Evolutionary conservation across 2,888 invertebrate species (phyloP).

Genomic region (Cryptocephalus moraei): DNA sequence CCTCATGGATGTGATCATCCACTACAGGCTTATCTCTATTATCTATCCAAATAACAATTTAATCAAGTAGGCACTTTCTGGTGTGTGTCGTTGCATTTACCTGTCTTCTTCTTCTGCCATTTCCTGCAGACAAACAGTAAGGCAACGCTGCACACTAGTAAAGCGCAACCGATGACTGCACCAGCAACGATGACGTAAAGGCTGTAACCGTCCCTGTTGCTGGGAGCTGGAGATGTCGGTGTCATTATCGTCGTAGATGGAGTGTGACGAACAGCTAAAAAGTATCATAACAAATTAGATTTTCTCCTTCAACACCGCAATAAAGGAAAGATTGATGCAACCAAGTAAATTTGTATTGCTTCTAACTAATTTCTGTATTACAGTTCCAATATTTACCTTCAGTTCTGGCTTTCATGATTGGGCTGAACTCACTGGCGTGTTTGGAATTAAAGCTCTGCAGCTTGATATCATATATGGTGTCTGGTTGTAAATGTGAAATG

Average conservation of each 20-base stretch:
- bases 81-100: constrained; percentile 4
- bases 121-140: constrained; percentile 40
- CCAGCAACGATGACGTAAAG: constrained; percentile 49
- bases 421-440: constrained; percentile 78
- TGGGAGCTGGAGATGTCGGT: constrained; percentile 11
- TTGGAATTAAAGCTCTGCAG: constrained; percentile 81
- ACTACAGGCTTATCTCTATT: constrained; percentile 27
- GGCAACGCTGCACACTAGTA: constrained; percentile 35
- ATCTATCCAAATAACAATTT: constrained; percentile 11
- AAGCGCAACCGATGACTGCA: constrained; percentile 39
- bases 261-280: constrained; percentile 3
- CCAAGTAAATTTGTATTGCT: not conserved
- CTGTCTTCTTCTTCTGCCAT: constrained; percentile 39
- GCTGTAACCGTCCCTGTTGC: constrained; percentile 13
- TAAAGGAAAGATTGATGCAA: too few relatives aligned
- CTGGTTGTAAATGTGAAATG: constrained; percentile 67
- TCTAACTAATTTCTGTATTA: too few relatives aligned
- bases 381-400: constrained; percentile 33
- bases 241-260: constrained; percentile 5
- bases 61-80: constrained; percentile 3
- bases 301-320: too few relatives aligned
- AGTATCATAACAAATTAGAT: not conserved
- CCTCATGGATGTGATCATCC: constrained; percentile 35
- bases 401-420: constrained; percentile 60
- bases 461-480: constrained; percentile 83